Base-by-base conservation (phyloP, 2,888 invertebrate genomes). In the Cataglyphis altisquamis region DNA sequence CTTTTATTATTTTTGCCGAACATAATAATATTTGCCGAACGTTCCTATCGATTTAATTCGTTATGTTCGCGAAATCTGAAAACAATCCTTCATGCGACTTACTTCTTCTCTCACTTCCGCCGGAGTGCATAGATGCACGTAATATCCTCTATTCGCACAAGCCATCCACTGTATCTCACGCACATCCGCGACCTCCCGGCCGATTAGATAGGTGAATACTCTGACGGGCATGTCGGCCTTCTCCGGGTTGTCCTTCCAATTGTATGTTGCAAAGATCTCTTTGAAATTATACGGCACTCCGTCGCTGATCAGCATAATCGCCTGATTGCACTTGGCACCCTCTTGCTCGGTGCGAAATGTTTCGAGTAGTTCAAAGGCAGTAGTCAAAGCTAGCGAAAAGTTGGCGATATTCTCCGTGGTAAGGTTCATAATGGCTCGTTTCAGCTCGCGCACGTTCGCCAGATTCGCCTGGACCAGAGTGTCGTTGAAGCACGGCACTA, bases 251-350 rank as follows among this genome's bases (percentile, higher is more conserved):
- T 97, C 96, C 39, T 96, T 96, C 98, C 98, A 98, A 95, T 99
- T 99, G 95, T 97, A 98, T 89, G 96, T 96, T 93, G 98, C 97
- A 95, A 99, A 99, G 82, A 99, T 97, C 92, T 98, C 98, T 94
- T 98, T 97, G 95, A 97, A 99, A 93, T 97, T 98, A 93, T 98
- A 98, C 64, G 99, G 99, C 21, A 99, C 98, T 36, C 99, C 99
- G 95, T 99, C 99, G n/a, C 99, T 99, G 90, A 99, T 97, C 90
- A 99, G 95, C 99, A 99, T 99, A 92, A 99, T 99, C 45, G 99
- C 99, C 96, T 99, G 97, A 95, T 98, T 98, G 93, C 96, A 96
- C 88, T 95, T 96, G 62, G 97, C 97, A 63, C 97, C 97, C 64
- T 96, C 96, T 68, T 96, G 95, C 87, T 96, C 96, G 39, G 95